Conservation (phyloP, 2,888 invertebrate genomes). For the Coremacera marginata region DNA sequence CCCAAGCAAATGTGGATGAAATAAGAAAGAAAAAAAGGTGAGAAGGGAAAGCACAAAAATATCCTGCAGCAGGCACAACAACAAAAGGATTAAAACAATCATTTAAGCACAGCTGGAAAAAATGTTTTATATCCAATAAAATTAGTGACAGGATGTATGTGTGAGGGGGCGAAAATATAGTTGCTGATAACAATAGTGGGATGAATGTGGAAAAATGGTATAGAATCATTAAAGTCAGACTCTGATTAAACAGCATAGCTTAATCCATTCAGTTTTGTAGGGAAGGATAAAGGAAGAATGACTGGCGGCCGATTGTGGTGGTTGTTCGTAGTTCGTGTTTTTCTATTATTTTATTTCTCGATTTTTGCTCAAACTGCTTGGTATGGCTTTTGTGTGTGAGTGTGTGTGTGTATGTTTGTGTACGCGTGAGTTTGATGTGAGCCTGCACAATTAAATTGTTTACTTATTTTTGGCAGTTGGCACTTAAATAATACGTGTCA, state of each 20-base stretch:
- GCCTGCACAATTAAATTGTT: not conserved
- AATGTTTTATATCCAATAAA: conserved; percentile 1
- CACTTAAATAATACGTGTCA: not conserved
- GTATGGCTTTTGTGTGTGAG: not conserved
- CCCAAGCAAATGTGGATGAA: not conserved
- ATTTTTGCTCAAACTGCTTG: not conserved
- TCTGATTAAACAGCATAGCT: too few species aligned
- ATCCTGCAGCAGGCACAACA: not conserved
- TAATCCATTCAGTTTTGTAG: too few species aligned
- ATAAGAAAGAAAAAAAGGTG: not conserved
- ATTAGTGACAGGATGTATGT: not conserved
- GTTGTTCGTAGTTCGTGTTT: too few species aligned
- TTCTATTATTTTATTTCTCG: too few species aligned
- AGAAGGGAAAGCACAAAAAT: too few species aligned
- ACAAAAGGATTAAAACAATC: conserved; percentile 20
- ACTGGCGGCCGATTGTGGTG: too few species aligned
- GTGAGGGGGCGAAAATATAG: too few species aligned
- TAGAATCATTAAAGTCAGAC: too few species aligned
- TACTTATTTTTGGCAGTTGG: conserved; percentile 1
- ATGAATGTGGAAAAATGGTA: too few species aligned
- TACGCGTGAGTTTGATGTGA: not conserved
- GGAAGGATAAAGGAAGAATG: too few species aligned
- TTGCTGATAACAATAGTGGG: too few species aligned
- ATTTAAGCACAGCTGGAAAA: conserved; percentile 7
- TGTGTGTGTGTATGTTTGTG: not conserved